Base-by-base conservation (phyloP, 2,797 vertebrate genomes). In the Enteromius anoplus region DNA sequence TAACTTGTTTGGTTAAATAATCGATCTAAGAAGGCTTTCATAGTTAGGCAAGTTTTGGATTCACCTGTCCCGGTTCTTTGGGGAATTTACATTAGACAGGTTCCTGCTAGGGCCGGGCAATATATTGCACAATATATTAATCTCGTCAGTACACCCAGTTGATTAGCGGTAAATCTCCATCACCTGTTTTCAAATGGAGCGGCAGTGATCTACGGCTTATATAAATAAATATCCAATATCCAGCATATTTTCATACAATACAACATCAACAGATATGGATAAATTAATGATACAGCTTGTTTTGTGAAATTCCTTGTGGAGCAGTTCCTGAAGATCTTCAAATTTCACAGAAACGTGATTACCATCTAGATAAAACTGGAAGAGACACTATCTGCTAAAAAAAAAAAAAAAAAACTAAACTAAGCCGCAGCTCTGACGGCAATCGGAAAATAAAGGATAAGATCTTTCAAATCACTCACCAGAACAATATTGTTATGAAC, bases 391-490 rank as follows among this genome's bases (percentile, higher is more conserved):
- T 32, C 60, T 32, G 12, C 37, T 2, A 10, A 45, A 45, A 45
- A 9, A 11, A 11, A 45, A 9, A 11, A 11, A 0, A 53, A 1
- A 21, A 60, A 60, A n/a, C 3, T 2, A n/a, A 15, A 17, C 21
- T 58, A 58, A 3, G 21, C 12, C 32, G 14, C 10, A 75, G 32
- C 49, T 75, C 32, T 10, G 17, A 73, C 7, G 5, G 49, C 19
- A 53, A 37, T 19, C 19, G 19, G 5, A 72, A 72, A 55, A 75
- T 55, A 55, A 37, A 34, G 2, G 34, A 75, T 23, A 34, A 32
- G n/a, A 42, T 76, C 55, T 76, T 42, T 60, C 4, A 42, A 75
- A 42, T 60, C 37, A 76, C 32, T 75, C 12, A 23, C 37, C 32
- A 55, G 72, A 37, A 55, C 11, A 23, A 55, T 2, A 51, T 26